Base-by-base conservation (phyloP, 2,888 invertebrate genomes). In the Thymelicus sylvestris region DNA sequence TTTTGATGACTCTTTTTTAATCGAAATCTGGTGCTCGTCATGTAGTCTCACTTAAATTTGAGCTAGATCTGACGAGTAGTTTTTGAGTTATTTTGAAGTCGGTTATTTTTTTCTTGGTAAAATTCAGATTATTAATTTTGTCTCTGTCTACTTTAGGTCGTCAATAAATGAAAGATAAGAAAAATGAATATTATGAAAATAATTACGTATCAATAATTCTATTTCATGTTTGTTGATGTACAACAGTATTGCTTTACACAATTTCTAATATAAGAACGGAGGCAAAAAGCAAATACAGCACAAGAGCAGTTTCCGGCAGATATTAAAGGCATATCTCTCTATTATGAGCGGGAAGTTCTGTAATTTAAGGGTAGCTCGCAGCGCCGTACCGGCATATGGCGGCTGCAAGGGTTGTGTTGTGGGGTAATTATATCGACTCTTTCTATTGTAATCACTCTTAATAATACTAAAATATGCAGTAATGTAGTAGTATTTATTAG, bases 271-370 rank as follows among this genome's bases (percentile, higher is more conserved):
- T 88, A 91, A 91, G 90, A 90, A 89, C 86, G 80, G 80, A 82
- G 80, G 89, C 87, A 93, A 93, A 93, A 92, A 92, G 91, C 88
- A 91, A 92, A 92, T 90, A 91, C 85, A 88, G 83, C 83, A 81
- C 82, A 80, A 84, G 82, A 83, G 87, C 88, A 86, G 88, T 88
- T 88, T 85, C 90, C 87, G 89, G 90, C 92, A 90, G 92, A 93
- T 93, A 93, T 93, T 93, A 93, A 93, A 93, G 92, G 92, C 92
- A 92, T 93, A 93, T 93, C 92, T 92, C 92, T 93, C 92, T 90
- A 93, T 93, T 93, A 93, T 93, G 93, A 92, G 92, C 91, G 89
- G 87, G 91, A 92, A 93, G 88, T 92, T 93, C 86, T 86, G 92
- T 93, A 91, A 93, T 92, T 93, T 93, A 93, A 93, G 92, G 93